Conservation (phyloP, 2,888 invertebrate species). For the Podotricha telesiphe region DNA sequence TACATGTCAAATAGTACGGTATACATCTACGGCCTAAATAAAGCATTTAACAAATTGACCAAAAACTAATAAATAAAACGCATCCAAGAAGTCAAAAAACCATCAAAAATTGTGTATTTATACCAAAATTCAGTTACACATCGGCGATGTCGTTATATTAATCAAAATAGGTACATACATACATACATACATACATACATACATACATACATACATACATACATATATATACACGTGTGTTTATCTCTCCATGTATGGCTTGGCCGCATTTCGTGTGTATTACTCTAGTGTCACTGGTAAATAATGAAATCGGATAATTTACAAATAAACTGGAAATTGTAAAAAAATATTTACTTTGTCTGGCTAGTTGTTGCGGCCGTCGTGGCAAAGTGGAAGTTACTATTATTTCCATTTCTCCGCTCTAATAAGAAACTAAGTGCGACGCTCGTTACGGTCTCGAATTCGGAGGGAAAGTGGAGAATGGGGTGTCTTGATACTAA, state of each 20-base stretch:
- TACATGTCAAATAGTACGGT: too few relatives aligned
- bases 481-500: too few relatives aligned
- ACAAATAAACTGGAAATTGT: not conserved
- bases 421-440: too few relatives aligned
- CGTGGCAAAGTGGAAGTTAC: too few relatives aligned
- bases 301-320: not conserved
- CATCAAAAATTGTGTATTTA: not conserved
- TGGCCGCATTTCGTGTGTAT: conserved; percentile 32
- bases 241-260: conserved; percentile 26
- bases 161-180: not conserved
- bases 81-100: not conserved
- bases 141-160: conserved; percentile 22
- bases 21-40: too few relatives aligned
- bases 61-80: too few relatives aligned
- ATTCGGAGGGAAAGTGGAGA: too few relatives aligned
- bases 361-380: too few relatives aligned
- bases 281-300: conserved; percentile 22
- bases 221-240: conserved; percentile 1
- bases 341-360: not conserved
- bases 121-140: conserved; percentile 17
- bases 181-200: not conserved
- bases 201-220: not conserved
- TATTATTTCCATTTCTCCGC: not conserved
- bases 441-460: too few relatives aligned
- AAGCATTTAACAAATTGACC: too few relatives aligned